A percentile compares a stretch with the other conserved stretches of the same genome.
Evolutionary conservation across 2,113 vertebrate genomes (phyloP).

Genomic region (Excalfactoria chinensis): DNA sequence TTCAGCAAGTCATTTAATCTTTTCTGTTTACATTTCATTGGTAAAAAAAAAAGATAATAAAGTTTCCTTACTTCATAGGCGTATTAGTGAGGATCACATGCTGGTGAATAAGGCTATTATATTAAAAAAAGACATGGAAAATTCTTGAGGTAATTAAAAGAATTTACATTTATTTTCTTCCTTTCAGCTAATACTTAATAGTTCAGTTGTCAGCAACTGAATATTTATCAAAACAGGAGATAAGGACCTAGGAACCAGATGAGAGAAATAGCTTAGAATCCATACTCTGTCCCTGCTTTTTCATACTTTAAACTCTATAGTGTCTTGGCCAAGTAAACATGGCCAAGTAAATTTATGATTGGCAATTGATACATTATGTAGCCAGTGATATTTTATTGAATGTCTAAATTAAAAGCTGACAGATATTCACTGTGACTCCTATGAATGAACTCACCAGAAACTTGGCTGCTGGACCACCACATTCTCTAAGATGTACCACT

Average conservation of each 20-base stretch:
- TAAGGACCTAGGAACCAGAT: neutral
- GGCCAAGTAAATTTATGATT: neutral
- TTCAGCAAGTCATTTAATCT: neutral
- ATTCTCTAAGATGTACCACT: neutral
- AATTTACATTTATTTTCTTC: neutral
- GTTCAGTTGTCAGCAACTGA: neutral
- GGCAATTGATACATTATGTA: neutral
- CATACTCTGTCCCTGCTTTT: neutral
- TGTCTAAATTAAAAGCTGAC: neutral
- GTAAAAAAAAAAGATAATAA: neutral
- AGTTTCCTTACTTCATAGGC: neutral
- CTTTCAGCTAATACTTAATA: neutral
- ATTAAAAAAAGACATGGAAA: neutral
- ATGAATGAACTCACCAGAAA: neutral
- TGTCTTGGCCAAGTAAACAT: neutral
- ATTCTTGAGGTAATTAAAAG: constrained; percentile 7
- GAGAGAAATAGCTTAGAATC: neutral
- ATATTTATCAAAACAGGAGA: neutral
- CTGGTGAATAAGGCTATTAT: neutral
- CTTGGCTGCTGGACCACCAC: neutral
- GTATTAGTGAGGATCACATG: neutral
- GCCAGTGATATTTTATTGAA: neutral
- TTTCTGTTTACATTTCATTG: neutral
- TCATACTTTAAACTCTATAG: neutral
- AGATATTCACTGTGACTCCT: neutral